Conservation (phyloP, 2,888 invertebrate genomes). For the Ormyrus rosae region DNA sequence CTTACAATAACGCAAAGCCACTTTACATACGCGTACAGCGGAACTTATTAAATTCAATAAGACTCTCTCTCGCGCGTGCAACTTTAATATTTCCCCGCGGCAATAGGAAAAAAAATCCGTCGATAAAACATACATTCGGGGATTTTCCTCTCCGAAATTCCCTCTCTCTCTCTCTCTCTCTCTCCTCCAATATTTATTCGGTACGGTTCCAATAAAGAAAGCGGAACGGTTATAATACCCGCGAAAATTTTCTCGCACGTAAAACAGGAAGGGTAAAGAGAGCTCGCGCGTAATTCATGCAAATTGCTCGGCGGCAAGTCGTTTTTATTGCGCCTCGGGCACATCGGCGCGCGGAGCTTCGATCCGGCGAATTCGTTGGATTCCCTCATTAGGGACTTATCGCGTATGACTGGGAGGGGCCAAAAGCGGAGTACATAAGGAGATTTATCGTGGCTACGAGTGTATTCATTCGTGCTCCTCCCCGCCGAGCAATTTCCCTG, state of each 20-base stretch:
- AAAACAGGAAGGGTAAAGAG: not conserved
- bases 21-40: not conserved
- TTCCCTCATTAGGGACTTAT: slow-evolving; percentile 55
- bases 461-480: slow-evolving; percentile 10
- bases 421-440: slow-evolving; percentile 9
- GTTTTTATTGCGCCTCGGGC: slow-evolving; percentile 39
- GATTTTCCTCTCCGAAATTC: too few relatives aligned
- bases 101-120: slow-evolving; percentile 10
- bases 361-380: slow-evolving; percentile 26
- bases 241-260: slow-evolving; percentile 10
- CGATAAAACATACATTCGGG: not conserved
- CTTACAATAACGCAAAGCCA: not conserved
- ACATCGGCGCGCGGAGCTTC: not conserved
- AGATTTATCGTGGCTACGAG: slow-evolving; percentile 48
- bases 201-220: not conserved
- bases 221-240: not conserved
- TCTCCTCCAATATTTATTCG: slow-evolving; percentile 22
- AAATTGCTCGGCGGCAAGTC: slow-evolving; percentile 46
- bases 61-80: not conserved
- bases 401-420: not conserved
- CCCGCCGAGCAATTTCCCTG: slow-evolving; percentile 44
- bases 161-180: too few relatives aligned
- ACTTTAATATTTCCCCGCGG: not conserved
- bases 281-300: slow-evolving; percentile 41
- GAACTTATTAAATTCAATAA: slow-evolving; percentile 25